Base-by-base conservation (phyloP, 53 echinoderm and acorn worm species). In the Echinometra lucunter region DNA sequence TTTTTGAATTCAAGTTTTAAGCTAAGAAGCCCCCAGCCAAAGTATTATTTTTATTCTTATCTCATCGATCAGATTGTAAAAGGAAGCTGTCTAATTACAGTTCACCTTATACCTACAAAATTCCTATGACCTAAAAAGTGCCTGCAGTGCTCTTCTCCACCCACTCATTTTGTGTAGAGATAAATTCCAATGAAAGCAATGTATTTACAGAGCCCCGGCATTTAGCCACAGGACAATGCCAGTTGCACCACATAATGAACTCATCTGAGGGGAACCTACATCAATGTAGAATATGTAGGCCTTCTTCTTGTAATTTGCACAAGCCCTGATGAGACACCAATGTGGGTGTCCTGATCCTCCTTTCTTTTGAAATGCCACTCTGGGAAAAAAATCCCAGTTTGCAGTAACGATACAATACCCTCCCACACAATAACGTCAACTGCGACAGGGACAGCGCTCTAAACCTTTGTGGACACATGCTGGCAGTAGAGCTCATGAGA, bases 401-500 rank as follows among this genome's bases (percentile, higher is more conserved):
- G 80, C 30, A 88, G 88, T n/a, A 88, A 32, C 88, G 55, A 32
- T 25, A 57, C 49, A 49, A 88, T 55, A 25, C 53, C 55, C 88
- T 88, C 88, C 88, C 55, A 88, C 88, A 88, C 88, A 88, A 35
- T 88, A 88, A 57, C 53, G 13, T n/a, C 53, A 57, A 88, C 55
- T 47, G 30, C 4, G 42, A 21, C 42, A 38, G 42, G 78, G 78
- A 78, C 78, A 38, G 78, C 7, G 58, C 72, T 70, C 92, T 92
- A 38, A 40, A 90, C 92, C 30, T 60, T 57, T 69, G n/a, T 70
- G 92, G 92, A 44, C 92, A 92, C 69, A 92, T 92, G 92, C 92
- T 92, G 92, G 92, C 92, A 92, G 92, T 92, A 92, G 92, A 92
- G 92, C 92, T 92, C 74, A 0, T 23, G 90, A 40, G 72, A 49